These are phyloP conservation scores for Laothoe populi DNA, from an alignment of 2,888 invertebrate species.

Conservation along the genomic window DNA sequence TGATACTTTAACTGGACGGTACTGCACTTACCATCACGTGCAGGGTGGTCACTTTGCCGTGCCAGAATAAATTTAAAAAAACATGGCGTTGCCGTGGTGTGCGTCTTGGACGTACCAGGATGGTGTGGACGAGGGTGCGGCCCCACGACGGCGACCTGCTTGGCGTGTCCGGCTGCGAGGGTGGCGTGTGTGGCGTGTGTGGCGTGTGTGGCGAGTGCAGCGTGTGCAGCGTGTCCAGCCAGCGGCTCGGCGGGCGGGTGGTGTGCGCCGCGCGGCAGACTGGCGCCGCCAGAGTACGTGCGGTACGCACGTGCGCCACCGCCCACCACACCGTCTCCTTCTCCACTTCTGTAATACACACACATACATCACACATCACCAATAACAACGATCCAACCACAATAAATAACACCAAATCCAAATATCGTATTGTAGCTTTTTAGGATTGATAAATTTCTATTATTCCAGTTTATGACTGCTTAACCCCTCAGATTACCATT, in stretches of 20 bases:
- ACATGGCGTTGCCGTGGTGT: too few relatives aligned
- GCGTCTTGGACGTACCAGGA: constrained; percentile 34
- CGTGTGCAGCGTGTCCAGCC: constrained; percentile 49
- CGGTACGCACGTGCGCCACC: constrained; percentile 49
- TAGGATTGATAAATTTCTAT: too few relatives aligned
- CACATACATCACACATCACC: not conserved
- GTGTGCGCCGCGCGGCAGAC: constrained; percentile 79
- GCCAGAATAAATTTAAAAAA: too few relatives aligned
- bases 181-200: constrained; percentile 78
- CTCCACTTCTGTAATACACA: constrained; percentile 35
- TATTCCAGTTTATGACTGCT: too few relatives aligned
- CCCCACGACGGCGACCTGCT: constrained; percentile 57
- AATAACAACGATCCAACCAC: too few relatives aligned
- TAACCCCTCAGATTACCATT: too few relatives aligned
- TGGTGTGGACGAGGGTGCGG: constrained; percentile 48
- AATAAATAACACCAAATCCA: too few relatives aligned
- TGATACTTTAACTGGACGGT: too few relatives aligned
- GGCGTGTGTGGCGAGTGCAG: too few relatives aligned
- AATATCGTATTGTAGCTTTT: too few relatives aligned
- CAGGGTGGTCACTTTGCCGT: too few relatives aligned
- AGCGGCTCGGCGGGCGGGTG: constrained; percentile 54
- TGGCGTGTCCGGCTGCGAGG: constrained; percentile 41
- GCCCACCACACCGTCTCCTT: constrained; percentile 42
- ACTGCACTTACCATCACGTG: too few relatives aligned
- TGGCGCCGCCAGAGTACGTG: constrained; percentile 67